phyloP scores from a whole-genome alignment of 2,797 vertebrate genomes.

The Echiichthys vipera region DNA sequence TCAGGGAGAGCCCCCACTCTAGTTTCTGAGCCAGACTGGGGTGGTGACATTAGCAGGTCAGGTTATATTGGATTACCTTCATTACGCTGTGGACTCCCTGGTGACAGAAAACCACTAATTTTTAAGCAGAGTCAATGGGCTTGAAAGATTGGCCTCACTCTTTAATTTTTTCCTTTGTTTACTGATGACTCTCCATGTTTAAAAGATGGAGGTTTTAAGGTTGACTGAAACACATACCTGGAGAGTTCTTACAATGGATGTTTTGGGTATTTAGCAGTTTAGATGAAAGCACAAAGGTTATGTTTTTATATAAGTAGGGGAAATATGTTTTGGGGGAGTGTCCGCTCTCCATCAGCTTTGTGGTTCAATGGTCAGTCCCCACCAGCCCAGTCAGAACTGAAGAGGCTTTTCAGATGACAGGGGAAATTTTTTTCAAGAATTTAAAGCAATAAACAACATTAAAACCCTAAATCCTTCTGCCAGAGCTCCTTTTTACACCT shows the following conservation, averaged over 20 bases:
- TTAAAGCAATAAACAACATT: not conserved
- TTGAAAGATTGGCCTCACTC: conserved; percentile 25
- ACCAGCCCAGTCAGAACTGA: not conserved
- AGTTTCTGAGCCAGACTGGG: conserved; percentile 51
- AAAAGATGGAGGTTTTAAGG: conserved; percentile 12
- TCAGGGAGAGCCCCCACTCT: conserved; percentile 28
- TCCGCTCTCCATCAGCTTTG: not conserved
- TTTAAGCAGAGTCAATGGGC: conserved; percentile 26
- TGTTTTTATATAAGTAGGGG: not conserved
- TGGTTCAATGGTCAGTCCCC: not conserved
- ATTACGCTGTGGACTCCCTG: conserved; percentile 33
- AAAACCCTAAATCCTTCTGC: not conserved
- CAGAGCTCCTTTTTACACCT: not conserved
- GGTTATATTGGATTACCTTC: conserved; percentile 60
- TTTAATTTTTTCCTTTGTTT: conserved; percentile 38
- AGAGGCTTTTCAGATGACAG: not conserved
- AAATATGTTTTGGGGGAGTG: not conserved
- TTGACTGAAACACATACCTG: conserved; percentile 33
- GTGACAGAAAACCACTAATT: conserved; percentile 58
- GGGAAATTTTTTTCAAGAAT: not conserved
- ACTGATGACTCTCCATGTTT: conserved; percentile 20
- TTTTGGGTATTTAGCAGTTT: not conserved
- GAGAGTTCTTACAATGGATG: not conserved
- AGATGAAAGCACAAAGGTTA: not conserved
- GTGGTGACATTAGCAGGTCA: conserved; percentile 54